Conservation (phyloP, 2,113 vertebrate genomes). For the Zootoca vivipara region DNA sequence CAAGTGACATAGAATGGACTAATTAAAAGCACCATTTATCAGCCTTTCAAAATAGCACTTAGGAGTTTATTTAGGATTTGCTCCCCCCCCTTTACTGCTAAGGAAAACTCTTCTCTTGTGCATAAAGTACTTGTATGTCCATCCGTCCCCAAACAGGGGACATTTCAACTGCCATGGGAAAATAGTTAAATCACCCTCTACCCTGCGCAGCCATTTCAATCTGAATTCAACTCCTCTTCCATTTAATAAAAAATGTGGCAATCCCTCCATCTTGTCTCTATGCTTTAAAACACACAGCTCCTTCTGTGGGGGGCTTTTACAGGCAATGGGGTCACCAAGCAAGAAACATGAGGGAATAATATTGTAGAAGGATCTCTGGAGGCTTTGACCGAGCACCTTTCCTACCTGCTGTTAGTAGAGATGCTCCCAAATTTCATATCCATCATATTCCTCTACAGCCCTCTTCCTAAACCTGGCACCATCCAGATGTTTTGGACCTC, state of each 20-base stretch:
- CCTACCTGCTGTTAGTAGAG: neutral
- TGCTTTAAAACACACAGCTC: neutral
- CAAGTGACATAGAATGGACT: conserved; percentile 74
- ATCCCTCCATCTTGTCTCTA: neutral
- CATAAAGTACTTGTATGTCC: neutral
- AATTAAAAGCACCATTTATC: conserved; percentile 73
- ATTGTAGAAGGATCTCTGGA: neutral
- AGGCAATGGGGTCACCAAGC: neutral
- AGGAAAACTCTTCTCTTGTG: neutral
- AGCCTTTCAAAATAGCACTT: conserved; percentile 67
- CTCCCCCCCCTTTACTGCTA: neutral
- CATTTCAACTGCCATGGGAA: neutral
- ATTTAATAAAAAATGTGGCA: neutral
- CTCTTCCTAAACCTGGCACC: no score
- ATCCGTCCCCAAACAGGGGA: neutral
- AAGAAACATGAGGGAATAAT: neutral
- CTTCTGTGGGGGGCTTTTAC: neutral
- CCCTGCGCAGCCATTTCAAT: neutral
- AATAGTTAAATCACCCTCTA: neutral
- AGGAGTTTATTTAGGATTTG: conserved; percentile 28
- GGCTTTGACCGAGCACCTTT: neutral
- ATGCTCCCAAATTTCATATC: neutral
- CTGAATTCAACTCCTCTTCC: neutral
- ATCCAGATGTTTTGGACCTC: no score
- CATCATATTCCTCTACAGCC: no score